A percentile compares a stretch with the other conserved stretches of the same genome.
These are phyloP conservation scores for Pocillopora meandrina DNA, from an alignment of 92 coral and sea anemone species.

Conservation along the genomic window DNA sequence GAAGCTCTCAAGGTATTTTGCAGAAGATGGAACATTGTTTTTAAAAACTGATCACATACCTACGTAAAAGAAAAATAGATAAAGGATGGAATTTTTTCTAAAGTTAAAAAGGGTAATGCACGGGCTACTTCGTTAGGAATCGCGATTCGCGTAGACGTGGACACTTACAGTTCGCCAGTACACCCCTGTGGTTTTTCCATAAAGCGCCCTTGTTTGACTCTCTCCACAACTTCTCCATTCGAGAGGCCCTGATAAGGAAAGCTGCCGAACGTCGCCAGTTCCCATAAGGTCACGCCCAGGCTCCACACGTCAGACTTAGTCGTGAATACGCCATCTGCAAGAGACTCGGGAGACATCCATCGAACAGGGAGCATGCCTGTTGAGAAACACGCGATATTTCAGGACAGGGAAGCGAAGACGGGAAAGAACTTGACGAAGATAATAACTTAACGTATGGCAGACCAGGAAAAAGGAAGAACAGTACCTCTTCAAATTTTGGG, in stretches of 20 bases:
- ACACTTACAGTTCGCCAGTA: conserved; percentile 67
- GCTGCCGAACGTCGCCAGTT: conserved; percentile 83
- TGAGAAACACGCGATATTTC: not conserved
- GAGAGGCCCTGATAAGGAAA: conserved; percentile 91
- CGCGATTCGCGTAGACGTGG: not conserved
- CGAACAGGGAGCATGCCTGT: conserved; percentile 89
- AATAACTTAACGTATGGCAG: no score
- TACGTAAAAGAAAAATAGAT: no score
- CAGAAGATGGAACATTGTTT: no score
- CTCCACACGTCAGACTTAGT: conserved; percentile 92
- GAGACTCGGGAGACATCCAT: conserved; percentile 96
- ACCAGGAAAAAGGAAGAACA: no score
- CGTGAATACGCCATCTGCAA: conserved; percentile 85
- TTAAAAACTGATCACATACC: no score
- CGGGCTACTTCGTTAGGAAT: no score
- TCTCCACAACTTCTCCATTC: conserved; percentile 69
- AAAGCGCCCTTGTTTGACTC: conserved; percentile 58
- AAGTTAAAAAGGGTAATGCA: no score
- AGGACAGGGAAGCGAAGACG: not conserved
- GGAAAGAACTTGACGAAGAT: no score
- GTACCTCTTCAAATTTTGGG: no score
- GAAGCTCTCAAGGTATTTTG: no score
- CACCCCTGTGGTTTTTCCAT: conserved; percentile 75
- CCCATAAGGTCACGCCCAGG: conserved; percentile 87
- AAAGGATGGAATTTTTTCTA: no score